phyloP scores from a whole-genome alignment of 2,797 vertebrate species.

The Valencia hispanica region DNA sequence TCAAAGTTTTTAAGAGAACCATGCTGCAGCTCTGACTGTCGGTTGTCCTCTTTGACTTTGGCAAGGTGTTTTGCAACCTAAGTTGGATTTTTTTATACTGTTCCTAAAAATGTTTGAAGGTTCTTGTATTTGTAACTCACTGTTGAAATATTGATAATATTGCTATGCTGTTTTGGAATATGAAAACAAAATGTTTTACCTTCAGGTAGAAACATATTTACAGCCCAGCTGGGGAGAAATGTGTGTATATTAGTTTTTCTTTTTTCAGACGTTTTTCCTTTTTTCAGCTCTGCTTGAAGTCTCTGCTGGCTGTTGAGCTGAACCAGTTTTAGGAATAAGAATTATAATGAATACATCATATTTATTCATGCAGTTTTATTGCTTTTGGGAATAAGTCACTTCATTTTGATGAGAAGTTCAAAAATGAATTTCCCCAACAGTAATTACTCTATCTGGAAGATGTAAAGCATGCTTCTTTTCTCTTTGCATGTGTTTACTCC shows the following conservation, averaged over 20 bases:
- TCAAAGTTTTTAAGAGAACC: not conserved
- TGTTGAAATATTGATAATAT: slow-evolving; percentile 2
- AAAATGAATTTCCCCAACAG: slow-evolving; percentile 22
- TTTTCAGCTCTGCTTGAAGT: slow-evolving; percentile 16
- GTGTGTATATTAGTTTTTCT: not conserved
- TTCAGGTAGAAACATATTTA: not conserved
- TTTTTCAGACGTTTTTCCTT: not conserved
- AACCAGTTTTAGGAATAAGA: slow-evolving; percentile 11
- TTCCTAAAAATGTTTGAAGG: not conserved
- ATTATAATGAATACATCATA: slow-evolving; percentile 3
- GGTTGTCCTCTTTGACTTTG: not conserved
- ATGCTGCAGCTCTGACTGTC: too few species aligned
- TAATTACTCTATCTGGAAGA: slow-evolving; percentile 4
- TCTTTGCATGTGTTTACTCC: slow-evolving; percentile 7
- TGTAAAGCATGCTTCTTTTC: slow-evolving; percentile 4
- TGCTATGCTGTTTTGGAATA: not conserved
- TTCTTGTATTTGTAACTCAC: slow-evolving; percentile 4
- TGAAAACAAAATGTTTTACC: not conserved
- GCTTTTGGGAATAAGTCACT: slow-evolving; percentile 23
- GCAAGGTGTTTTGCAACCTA: not conserved
- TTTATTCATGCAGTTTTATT: slow-evolving; percentile 7
- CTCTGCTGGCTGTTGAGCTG: slow-evolving; percentile 11
- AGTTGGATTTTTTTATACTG: not conserved
- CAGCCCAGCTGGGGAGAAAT: not conserved
- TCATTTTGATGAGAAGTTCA: slow-evolving; percentile 15